Base-by-base conservation (phyloP, 2,888 invertebrate species). In the Lepetodrilus schrolli region DNA sequence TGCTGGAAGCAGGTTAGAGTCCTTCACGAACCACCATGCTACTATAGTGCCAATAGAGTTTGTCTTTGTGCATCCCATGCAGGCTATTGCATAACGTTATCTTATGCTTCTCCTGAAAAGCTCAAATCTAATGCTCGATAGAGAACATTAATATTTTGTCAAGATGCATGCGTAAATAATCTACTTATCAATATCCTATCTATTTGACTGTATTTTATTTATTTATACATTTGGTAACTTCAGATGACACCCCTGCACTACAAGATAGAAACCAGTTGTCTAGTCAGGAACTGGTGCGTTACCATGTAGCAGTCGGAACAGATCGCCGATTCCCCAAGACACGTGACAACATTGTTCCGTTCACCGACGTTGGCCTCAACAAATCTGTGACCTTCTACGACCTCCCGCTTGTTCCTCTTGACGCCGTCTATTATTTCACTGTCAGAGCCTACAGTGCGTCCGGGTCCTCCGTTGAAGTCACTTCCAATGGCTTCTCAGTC, bases 291-390 rank as follows among this genome's bases (percentile, higher is more conserved):
- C 74, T 85, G 2, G 70, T 73, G 2, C 80, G 76, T 68, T 85
- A 84, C 51, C 82, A 83, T 68, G 81, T 85, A 38, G 84, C 82
- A 17, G 38, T 83, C 0, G 85, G 85, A 30, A 84, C 82, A 23
- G 84, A 84, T 70, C 74, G 84, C 69, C 73, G 84, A 34, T 83
- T 81, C 66, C 77, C 77, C 17, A 74, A 78, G 8, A 83, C 84
- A 13, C 76, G 82, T 23, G 73, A 82, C 48, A 81, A 85, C 65
- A 70, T 85, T 23, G 78, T 82, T 2, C 83, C 84, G 10, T 85
- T 82, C 66, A 80, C 77, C 8, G 80, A 82, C 68, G 84, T 83
- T 1, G 78, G 81, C 20, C 70, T 70, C 1, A 83, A 83, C 68
- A 83, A 78, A 8, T 75, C 80, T 20, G 78, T 77, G 5, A 83